Evolutionary conservation across 2,113 vertebrate genomes (phyloP).

Genomic region (Cyphomyrus discorhynchus): DNA sequence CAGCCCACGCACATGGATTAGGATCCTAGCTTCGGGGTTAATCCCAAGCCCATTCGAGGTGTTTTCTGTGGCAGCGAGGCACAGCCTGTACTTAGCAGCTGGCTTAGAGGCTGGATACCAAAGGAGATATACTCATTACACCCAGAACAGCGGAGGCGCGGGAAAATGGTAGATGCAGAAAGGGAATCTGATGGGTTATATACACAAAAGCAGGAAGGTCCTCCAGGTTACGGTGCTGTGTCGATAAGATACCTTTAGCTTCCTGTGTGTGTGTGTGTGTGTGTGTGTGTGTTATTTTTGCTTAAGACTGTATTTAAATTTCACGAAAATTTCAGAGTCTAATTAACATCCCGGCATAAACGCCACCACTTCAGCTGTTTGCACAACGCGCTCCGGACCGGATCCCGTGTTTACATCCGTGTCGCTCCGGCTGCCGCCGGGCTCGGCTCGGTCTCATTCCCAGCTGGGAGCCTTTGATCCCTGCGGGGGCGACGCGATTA

Average conservation of each 20-base stretch:
- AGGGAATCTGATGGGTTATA: neutral
- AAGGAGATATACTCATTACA: neutral
- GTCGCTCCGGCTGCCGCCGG: neutral
- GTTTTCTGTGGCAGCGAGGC: neutral
- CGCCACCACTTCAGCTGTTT: neutral
- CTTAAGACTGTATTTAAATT: neutral
- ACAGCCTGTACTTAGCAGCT: neutral
- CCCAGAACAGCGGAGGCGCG: neutral
- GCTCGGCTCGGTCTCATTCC: neutral
- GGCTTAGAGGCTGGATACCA: neutral
- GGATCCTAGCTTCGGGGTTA: slow-evolving; percentile 30
- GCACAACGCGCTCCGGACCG: neutral
- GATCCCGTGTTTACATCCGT: neutral
- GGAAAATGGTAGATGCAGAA: neutral
- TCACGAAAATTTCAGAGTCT: neutral
- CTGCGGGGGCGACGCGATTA: neutral
- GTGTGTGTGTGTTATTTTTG: neutral
- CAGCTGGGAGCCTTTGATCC: neutral
- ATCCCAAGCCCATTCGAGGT: neutral
- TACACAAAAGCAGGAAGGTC: neutral
- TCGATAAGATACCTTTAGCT: neutral
- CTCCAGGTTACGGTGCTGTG: neutral
- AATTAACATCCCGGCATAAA: neutral
- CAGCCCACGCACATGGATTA: slow-evolving; percentile 37
- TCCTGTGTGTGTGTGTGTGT: neutral